Evolutionary conservation across 1,140 invertebrate genomes (phyloP).

Genomic region (Papilio aristodemus): DNA sequence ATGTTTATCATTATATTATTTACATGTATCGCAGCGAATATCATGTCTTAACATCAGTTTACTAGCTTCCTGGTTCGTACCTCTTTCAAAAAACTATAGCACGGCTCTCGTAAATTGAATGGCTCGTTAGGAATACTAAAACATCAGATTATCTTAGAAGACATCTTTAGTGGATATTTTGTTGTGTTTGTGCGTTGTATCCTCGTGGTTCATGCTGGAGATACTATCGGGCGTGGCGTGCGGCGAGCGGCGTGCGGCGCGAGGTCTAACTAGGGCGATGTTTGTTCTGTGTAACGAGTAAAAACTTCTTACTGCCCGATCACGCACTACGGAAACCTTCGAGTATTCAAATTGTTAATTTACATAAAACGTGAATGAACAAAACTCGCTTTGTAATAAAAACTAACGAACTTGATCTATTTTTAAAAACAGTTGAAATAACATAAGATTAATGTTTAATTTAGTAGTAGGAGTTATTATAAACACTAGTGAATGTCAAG

Average conservation of each 20-base stretch:
- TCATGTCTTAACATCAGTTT: too few species aligned
- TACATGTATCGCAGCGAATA: too few species aligned
- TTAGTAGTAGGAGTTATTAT: too few species aligned
- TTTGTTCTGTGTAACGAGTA: background rate
- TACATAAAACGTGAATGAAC: constrained; percentile 13
- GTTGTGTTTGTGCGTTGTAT: background rate
- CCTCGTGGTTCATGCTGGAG: background rate
- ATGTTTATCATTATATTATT: too few species aligned
- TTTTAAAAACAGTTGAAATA: too few species aligned
- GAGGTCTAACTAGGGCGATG: background rate
- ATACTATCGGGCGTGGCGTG: background rate
- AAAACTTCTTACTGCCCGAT: background rate
- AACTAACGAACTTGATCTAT: constrained; percentile 1
- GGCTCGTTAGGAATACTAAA: background rate
- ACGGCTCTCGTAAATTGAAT: background rate
- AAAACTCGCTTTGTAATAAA: background rate
- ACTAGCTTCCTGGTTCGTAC: background rate
- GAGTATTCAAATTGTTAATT: background rate
- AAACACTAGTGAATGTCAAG: too few species aligned
- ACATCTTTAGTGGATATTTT: background rate
- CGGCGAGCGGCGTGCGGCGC: background rate
- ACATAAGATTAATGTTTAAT: too few species aligned
- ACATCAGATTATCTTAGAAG: background rate
- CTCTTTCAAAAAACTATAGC: background rate
- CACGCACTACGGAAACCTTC: background rate